phyloP scores from a whole-genome alignment of 2,113 vertebrate genomes.

The Toxotes chatareus region DNA sequence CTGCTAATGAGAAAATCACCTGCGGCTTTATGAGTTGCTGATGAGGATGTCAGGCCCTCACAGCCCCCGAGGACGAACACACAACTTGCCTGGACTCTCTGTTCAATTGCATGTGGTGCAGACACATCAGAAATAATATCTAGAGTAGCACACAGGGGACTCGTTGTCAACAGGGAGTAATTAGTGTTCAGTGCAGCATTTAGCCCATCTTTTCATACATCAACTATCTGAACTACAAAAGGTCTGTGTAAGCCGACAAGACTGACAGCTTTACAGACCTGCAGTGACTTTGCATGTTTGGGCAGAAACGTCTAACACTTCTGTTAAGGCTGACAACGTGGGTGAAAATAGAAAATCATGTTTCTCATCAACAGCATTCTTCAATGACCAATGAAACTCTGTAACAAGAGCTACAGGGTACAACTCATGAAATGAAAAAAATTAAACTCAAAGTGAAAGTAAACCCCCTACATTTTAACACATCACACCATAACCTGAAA shows the following conservation, averaged over 20 bases:
- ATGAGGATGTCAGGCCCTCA: constrained; percentile 47
- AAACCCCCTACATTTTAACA: not conserved
- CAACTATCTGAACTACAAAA: not conserved
- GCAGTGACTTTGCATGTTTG: not conserved
- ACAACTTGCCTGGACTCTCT: not conserved
- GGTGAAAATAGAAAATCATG: not conserved
- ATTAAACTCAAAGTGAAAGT: not conserved
- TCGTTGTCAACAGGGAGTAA: constrained; percentile 47
- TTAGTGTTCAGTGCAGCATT: constrained; percentile 35
- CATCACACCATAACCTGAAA: too few species aligned
- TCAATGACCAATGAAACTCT: not conserved
- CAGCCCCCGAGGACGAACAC: constrained; percentile 19
- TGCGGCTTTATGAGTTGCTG: constrained; percentile 59
- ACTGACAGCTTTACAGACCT: not conserved
- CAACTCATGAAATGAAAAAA: too few species aligned
- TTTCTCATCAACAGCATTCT: not conserved
- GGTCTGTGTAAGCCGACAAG: constrained; percentile 10
- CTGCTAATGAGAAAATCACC: constrained; percentile 66
- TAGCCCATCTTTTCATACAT: constrained; percentile 10
- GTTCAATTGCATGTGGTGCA: constrained; percentile 28
- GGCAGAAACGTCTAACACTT: not conserved
- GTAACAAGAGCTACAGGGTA: not conserved
- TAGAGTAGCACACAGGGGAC: constrained; percentile 2
- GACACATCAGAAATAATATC: constrained; percentile 33
- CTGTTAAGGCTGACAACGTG: not conserved